A percentile compares a stretch with the other conserved stretches of the same genome.
phyloP scores from a whole-genome alignment of 1,140 invertebrate species.

The Drosophila arizonae region DNA sequence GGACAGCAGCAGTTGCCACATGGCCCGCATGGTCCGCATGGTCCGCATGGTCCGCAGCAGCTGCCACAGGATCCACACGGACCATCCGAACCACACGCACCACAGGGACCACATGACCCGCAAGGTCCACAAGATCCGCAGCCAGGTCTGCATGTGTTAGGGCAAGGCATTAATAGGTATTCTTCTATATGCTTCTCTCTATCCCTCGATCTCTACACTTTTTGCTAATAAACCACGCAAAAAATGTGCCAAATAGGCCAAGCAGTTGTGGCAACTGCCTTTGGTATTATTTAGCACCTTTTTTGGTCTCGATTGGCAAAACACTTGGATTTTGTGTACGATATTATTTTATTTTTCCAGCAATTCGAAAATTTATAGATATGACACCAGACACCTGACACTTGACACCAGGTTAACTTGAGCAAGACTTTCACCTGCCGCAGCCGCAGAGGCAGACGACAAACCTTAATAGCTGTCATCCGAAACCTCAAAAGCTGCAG shows the following conservation, averaged over 20 bases:
- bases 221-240: constrained; percentile 41
- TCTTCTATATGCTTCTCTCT: background rate
- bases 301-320: constrained; percentile 51
- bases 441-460: background rate
- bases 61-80: constrained; percentile 8
- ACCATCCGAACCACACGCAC: constrained; percentile 11
- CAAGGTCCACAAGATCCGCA: constrained; percentile 10
- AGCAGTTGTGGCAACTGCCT: constrained; percentile 18
- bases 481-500: constrained; percentile 2
- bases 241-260: constrained; percentile 69
- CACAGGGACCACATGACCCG: constrained; percentile 14
- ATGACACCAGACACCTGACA: constrained; percentile 2
- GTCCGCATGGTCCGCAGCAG: constrained; percentile 12
- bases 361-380: background rate
- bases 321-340: constrained; percentile 11
- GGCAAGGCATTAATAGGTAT: background rate
- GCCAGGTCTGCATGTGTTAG: background rate
- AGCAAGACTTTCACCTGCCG: background rate
- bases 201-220: background rate
- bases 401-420: background rate
- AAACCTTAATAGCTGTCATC: background rate
- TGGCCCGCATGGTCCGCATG: constrained; percentile 15
- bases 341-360: constrained; percentile 2
- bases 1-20: constrained; percentile 3
- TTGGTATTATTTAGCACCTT: constrained; percentile 65